Evolutionary conservation across 2,888 invertebrate genomes (phyloP), one percentile per base, ranked within the genome.

Genomic region (Orthonychiurus folsomi): DNA sequence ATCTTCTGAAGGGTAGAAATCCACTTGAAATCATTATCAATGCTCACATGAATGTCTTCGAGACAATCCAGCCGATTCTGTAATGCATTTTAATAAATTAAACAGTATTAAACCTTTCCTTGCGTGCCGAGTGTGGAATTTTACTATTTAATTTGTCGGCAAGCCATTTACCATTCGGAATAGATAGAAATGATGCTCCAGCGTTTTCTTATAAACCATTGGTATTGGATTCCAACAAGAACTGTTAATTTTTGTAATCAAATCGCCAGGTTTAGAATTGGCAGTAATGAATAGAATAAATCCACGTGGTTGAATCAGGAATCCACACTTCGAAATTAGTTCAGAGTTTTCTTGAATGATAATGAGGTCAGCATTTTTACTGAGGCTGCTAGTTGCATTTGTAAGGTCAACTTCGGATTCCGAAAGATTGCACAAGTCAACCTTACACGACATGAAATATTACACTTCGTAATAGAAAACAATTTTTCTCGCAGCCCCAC

Each of bases 1-100:
- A 3, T 74, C 56, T 65, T 71, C 56, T 76, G 74, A 71, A 77
- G 75, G 60, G 74, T 77, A 0, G 79, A 77, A 59, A 82, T 76
- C 12, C 82, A 76, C 47, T 79, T 75, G 65, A 82, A 80, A 70
- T 85, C 47, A 2, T 3, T 2, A 18, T 28, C 37, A 37, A 37
- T 37, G 5, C 15, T 15, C 5, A 37, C 37, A 37, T 15, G 15
- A 5, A 37, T 37, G 5, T 37, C 37, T 37, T n/a, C n/a, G n/a
- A n/a, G n/a, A n/a, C n/a, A n/a, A n/a, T n/a, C n/a, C n/a, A n/a
- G n/a, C n/a, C n/a, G n/a, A n/a, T n/a, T n/a, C n/a, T n/a, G n/a
- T n/a, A n/a, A n/a, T n/a, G n/a, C n/a, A n/a, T n/a, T n/a, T n/a
- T n/a, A n/a, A n/a, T n/a, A n/a, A n/a, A n/a, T n/a, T n/a, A n/a